Conservation (phyloP, 2,113 vertebrate genomes). For the Raphicerus campestris region DNA sequence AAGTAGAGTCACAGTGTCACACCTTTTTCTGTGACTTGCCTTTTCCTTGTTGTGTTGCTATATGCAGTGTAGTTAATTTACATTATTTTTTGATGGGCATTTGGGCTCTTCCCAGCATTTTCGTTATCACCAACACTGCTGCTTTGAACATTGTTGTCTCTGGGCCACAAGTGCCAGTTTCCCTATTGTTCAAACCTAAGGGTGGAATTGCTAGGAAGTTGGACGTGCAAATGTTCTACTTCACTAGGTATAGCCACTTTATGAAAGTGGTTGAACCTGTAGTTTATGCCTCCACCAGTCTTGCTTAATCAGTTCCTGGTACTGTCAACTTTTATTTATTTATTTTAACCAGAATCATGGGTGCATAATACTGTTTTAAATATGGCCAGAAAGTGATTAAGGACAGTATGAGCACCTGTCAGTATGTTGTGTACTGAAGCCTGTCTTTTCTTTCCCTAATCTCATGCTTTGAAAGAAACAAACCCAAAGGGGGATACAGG, state of each 20-base stretch:
- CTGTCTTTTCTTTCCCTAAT: not conserved
- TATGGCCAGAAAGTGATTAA: not conserved
- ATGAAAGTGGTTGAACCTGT: not conserved
- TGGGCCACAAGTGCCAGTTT: not conserved
- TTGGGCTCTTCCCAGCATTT: not conserved
- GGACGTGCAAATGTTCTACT: not conserved
- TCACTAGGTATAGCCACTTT: not conserved
- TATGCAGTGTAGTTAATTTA: not conserved
- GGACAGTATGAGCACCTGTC: not conserved
- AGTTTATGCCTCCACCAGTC: not conserved
- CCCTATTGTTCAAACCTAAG: not conserved
- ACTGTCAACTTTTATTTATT: not conserved
- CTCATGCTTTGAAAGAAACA: constrained; percentile 11
- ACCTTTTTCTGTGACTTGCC: not conserved
- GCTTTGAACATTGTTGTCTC: not conserved
- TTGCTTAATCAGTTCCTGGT: not conserved
- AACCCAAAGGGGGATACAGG: not conserved
- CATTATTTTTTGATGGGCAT: not conserved
- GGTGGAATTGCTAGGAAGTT: not conserved
- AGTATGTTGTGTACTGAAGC: not conserved
- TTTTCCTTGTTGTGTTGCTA: not conserved
- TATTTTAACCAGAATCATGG: not conserved
- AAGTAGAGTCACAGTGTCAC: not conserved
- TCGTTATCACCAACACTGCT: not conserved
- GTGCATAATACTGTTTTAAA: not conserved